These are phyloP conservation scores for Rhabdomys dilectus DNA, from an alignment of 2,113 vertebrate species.

Conservation along the genomic window DNA sequence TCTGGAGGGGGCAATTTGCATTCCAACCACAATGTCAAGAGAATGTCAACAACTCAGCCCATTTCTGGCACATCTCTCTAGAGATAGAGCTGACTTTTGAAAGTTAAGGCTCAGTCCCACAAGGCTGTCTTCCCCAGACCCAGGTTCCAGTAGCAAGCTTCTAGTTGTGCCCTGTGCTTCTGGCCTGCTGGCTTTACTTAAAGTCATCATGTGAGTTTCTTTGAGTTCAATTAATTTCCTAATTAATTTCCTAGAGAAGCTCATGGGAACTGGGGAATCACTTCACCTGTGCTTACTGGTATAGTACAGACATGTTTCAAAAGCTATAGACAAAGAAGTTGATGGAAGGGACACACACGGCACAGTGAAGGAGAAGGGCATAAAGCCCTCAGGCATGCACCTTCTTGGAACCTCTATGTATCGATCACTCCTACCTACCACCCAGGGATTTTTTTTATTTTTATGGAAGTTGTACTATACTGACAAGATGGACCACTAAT, in stretches of 20 bases:
- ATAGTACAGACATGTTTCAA: not conserved
- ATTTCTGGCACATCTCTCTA: not conserved
- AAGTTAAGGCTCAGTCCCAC: not conserved
- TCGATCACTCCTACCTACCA: not conserved
- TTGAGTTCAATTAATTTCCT: not conserved
- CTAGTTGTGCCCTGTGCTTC: not conserved
- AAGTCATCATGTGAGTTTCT: not conserved
- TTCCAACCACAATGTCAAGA: not conserved
- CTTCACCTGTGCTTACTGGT: not conserved
- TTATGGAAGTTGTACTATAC: no score
- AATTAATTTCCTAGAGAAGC: not conserved
- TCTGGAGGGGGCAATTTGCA: not conserved
- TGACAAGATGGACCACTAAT: not conserved
- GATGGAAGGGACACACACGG: not conserved
- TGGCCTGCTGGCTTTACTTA: not conserved
- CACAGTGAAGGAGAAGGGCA: no score
- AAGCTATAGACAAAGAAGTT: not conserved
- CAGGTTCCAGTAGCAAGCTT: not conserved
- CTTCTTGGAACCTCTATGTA: not conserved
- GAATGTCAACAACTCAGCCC: not conserved
- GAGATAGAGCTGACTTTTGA: not conserved
- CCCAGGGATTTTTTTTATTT: no score
- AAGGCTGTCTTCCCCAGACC: not conserved
- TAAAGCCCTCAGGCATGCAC: no score
- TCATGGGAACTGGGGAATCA: not conserved